Percentiles rank a stretch among this genome's conserved stretches.
Evolutionary conservation across 2,888 invertebrate species (phyloP).

Genomic region (Oscheius sp.): DNA sequence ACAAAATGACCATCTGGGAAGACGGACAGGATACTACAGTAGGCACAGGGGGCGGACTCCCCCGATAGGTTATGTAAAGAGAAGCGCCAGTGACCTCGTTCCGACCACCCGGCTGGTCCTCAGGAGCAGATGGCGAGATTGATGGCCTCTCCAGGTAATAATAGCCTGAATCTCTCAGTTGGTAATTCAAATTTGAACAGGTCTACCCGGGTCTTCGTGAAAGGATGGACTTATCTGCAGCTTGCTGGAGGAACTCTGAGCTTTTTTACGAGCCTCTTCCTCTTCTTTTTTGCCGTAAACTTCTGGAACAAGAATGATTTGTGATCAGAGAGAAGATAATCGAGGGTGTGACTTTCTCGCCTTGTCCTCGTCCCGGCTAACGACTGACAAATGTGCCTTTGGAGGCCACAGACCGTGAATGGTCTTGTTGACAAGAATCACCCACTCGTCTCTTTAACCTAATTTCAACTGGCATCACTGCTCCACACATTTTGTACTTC

Average conservation of each 20-base stretch:
- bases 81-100: slow-evolving; percentile 19
- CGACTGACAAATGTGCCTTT: slow-evolving; percentile 26
- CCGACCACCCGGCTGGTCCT: slow-evolving; percentile 11
- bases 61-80: slow-evolving; percentile 32
- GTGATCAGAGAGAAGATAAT: no score
- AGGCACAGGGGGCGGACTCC: slow-evolving; percentile 4
- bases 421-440: slow-evolving; percentile 21
- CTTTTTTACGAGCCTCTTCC: not conserved
- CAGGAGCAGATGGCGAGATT: slow-evolving; percentile 3
- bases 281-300: not conserved
- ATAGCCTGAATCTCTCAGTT: slow-evolving; percentile 1
- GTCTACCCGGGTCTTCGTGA: slow-evolving; percentile 21
- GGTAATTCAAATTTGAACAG: no score
- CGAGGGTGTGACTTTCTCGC: slow-evolving; percentile 21
- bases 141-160: slow-evolving; percentile 27
- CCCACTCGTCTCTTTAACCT: not conserved
- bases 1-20: slow-evolving; percentile 1
- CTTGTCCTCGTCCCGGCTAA: not conserved
- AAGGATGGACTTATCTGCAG: slow-evolving; percentile 14
- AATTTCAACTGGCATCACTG: slow-evolving; percentile 1
- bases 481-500: slow-evolving; percentile 8
- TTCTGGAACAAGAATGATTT: no score
- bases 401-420: slow-evolving; percentile 11
- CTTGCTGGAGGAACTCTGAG: not conserved
- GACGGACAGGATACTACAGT: slow-evolving; percentile 14